Conservation (phyloP, 1,140 invertebrate genomes). For the Aphaenogaster rudis region DNA sequence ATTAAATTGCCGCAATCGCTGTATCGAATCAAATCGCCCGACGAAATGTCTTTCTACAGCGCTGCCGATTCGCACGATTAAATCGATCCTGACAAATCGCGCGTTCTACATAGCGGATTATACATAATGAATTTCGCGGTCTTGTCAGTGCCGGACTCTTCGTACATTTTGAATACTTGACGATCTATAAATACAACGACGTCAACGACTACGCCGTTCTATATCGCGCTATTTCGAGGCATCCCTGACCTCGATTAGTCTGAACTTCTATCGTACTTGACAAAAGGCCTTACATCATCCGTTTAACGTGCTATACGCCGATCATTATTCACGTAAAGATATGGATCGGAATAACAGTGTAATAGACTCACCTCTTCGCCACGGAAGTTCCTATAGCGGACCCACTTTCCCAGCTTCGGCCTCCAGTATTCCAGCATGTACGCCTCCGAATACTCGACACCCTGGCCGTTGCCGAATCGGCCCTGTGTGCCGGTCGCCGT, state of each 20-base stretch:
- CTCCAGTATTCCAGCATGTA: slow-evolving; percentile 94
- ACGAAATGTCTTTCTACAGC: slow-evolving; percentile 27
- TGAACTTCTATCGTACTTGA: background rate
- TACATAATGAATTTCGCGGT: slow-evolving; percentile 29
- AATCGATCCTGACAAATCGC: slow-evolving; percentile 49
- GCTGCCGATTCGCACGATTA: slow-evolving; percentile 32
- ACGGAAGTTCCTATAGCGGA: slow-evolving; percentile 89
- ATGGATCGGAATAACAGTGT: background rate
- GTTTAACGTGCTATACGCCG: background rate
- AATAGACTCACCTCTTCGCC: slow-evolving; percentile 89
- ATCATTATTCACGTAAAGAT: slow-evolving; percentile 7
- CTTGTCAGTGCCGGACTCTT: background rate
- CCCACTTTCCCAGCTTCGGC: slow-evolving; percentile 91
- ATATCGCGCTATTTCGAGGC: slow-evolving; percentile 5
- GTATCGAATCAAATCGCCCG: slow-evolving; percentile 67
- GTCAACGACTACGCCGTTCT: background rate
- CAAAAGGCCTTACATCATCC: background rate
- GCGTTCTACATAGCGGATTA: background rate
- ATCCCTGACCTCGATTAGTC: slow-evolving; percentile 18
- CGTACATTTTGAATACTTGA: slow-evolving; percentile 3
- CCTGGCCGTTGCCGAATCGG: slow-evolving; percentile 94
- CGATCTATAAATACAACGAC: slow-evolving; percentile 13
- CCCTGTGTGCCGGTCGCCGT: slow-evolving; percentile 94
- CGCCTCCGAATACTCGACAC: slow-evolving; percentile 92
- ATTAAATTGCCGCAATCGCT: slow-evolving; percentile 58